Evolutionary conservation across 2,113 vertebrate genomes (phyloP).

Genomic region (Coturnix japonica): DNA sequence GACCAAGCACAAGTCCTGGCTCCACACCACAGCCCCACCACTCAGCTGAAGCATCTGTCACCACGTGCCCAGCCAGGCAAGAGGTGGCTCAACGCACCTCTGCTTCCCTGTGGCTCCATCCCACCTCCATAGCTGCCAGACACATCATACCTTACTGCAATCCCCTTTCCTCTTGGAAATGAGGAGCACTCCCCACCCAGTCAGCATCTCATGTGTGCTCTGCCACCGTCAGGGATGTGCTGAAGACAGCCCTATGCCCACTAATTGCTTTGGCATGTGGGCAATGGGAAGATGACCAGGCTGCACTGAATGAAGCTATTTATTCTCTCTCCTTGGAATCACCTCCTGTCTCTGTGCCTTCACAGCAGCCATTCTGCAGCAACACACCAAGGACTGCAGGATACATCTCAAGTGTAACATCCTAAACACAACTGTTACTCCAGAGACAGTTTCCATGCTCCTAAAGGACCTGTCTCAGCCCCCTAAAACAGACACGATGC

Average conservation of each 20-base stretch:
- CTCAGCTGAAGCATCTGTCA: background rate
- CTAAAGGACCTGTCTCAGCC: background rate
- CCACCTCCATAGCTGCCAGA: fast-evolving
- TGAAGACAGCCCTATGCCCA: background rate
- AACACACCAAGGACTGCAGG: fast-evolving
- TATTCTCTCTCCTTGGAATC: background rate
- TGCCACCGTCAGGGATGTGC: background rate
- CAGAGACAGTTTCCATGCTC: background rate
- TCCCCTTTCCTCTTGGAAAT: background rate
- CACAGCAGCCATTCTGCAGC: background rate
- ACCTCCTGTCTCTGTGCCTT: background rate
- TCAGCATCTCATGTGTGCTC: fast-evolving
- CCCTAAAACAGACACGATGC: fast-evolving
- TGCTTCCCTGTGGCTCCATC: background rate
- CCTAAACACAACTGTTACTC: background rate
- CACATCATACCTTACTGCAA: background rate
- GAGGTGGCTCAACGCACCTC: fast-evolving
- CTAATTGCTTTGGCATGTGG: background rate
- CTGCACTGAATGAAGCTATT: background rate
- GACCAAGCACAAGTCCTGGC: background rate
- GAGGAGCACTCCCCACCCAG: background rate
- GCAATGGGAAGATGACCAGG: background rate
- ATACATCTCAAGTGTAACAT: background rate
- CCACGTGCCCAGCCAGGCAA: fast-evolving
- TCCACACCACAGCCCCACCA: fast-evolving